Conservation (phyloP, 2,888 invertebrate genomes). For the Pegoplata infirma region DNA sequence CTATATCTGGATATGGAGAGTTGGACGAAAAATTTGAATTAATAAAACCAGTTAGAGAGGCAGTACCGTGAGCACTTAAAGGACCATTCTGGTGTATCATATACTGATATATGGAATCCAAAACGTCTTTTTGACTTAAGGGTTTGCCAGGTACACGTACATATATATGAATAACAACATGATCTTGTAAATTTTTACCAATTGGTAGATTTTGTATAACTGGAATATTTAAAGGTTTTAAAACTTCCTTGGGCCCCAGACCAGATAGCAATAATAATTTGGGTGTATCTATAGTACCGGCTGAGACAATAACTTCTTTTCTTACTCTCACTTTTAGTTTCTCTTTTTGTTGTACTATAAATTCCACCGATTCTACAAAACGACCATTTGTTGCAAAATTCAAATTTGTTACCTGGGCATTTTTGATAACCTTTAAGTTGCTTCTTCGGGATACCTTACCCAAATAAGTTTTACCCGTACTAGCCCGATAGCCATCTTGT, state of each 20-base stretch:
- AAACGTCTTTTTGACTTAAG: slow-evolving; percentile 64
- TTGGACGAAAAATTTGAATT: slow-evolving; percentile 78
- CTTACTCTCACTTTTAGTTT: slow-evolving; percentile 63
- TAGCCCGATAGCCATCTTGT: slow-evolving; percentile 84
- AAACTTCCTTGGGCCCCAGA: slow-evolving; percentile 67
- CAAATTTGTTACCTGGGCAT: slow-evolving; percentile 80
- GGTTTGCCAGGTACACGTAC: slow-evolving; percentile 67
- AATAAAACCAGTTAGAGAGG: slow-evolving; percentile 79
- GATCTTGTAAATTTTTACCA: slow-evolving; percentile 88
- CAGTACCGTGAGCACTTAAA: slow-evolving; percentile 73
- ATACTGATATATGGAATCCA: slow-evolving; percentile 75
- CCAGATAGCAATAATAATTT: slow-evolving; percentile 72
- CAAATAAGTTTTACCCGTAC: slow-evolving; percentile 86
- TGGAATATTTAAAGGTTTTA: slow-evolving; percentile 65
- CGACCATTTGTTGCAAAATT: slow-evolving; percentile 78
- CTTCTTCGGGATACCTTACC: slow-evolving; percentile 78
- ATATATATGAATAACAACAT: slow-evolving; percentile 80
- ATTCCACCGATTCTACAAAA: slow-evolving; percentile 78
- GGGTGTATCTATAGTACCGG: slow-evolving; percentile 69
- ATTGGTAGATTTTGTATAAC: slow-evolving; percentile 77
- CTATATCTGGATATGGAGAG: slow-evolving; percentile 80
- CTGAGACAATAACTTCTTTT: slow-evolving; percentile 69
- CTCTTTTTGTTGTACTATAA: slow-evolving; percentile 78
- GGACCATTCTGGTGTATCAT: slow-evolving; percentile 78
- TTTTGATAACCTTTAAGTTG: slow-evolving; percentile 81